Conservation (phyloP, 2,888 invertebrate species). For the Ichneumoninae sp. region DNA sequence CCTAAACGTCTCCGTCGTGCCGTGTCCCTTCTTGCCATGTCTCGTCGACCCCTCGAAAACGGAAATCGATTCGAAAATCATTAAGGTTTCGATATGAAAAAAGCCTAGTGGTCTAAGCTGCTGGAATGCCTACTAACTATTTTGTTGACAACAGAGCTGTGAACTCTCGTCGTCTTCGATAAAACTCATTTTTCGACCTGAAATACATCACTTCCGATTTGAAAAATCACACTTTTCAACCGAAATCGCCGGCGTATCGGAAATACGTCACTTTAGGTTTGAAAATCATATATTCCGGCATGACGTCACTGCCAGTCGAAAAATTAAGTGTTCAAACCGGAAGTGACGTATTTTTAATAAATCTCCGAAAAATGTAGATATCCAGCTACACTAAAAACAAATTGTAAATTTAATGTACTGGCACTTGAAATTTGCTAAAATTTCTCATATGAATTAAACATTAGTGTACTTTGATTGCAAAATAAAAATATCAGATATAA, state of each 20-base stretch:
- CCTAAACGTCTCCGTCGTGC: constrained; percentile 33
- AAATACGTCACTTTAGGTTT: no score
- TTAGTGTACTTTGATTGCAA: no score
- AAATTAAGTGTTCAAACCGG: background rate
- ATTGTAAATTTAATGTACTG: no score
- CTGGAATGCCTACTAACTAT: background rate
- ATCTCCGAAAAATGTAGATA: background rate
- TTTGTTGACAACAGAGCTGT: background rate
- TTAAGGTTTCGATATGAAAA: constrained; percentile 30
- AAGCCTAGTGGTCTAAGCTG: background rate
- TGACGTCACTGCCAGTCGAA: background rate
- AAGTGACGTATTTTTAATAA: background rate
- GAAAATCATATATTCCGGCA: no score
- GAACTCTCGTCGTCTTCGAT: background rate
- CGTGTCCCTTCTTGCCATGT: constrained; percentile 21
- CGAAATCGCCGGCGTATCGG: no score
- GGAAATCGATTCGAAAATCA: constrained; percentile 60
- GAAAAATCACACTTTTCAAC: no score
- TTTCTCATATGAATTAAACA: no score
- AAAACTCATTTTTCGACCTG: background rate
- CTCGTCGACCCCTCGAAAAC: constrained; percentile 7
- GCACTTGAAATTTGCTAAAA: no score
- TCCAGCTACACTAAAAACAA: no score
- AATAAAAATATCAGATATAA: no score
- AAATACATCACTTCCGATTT: background rate